These are phyloP conservation scores for Hephaestus fuliginosus DNA, from an alignment of 2,797 vertebrate species.

Conservation along the genomic window DNA sequence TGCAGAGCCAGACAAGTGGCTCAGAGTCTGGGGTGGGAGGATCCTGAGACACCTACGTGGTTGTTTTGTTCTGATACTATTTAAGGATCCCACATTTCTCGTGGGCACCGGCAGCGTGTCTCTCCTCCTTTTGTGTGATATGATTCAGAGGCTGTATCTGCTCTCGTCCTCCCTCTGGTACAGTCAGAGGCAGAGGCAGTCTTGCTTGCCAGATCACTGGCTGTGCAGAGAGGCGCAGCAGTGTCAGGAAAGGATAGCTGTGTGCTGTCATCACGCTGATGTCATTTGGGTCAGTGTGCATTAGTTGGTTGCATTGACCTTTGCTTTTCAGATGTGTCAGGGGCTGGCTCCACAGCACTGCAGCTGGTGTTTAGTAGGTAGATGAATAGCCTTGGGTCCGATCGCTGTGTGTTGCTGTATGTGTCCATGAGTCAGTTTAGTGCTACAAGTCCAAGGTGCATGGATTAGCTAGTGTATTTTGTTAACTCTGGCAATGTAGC, in stretches of 20 bases:
- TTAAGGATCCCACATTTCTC: slow-evolving; percentile 83
- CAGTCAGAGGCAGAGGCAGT: slow-evolving; percentile 75
- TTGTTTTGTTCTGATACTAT: slow-evolving; percentile 82
- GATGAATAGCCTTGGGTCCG: slow-evolving; percentile 49
- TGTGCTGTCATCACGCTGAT: slow-evolving; percentile 74
- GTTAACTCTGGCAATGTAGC: slow-evolving; percentile 1
- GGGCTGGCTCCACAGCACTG: slow-evolving; percentile 51
- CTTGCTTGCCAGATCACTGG: slow-evolving; percentile 76
- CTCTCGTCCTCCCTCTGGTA: slow-evolving; percentile 78
- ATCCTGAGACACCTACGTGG: slow-evolving; percentile 77
- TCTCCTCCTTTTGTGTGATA: slow-evolving; percentile 80
- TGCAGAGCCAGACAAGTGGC: slow-evolving; percentile 68
- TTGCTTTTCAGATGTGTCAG: slow-evolving; percentile 71
- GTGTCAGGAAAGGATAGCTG: slow-evolving; percentile 72
- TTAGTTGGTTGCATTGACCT: slow-evolving; percentile 76
- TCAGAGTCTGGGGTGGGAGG: slow-evolving; percentile 71
- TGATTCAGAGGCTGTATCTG: slow-evolving; percentile 83
- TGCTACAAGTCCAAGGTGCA: slow-evolving; percentile 43
- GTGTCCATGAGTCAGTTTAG: slow-evolving; percentile 49
- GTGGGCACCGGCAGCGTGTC: slow-evolving; percentile 80
- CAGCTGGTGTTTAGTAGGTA: slow-evolving; percentile 62
- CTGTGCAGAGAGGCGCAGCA: slow-evolving; percentile 69
- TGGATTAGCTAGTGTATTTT: slow-evolving; percentile 12
- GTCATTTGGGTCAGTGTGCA: slow-evolving; percentile 80
- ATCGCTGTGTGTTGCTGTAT: slow-evolving; percentile 33